Conservation (phyloP, 2,888 invertebrate genomes). For the Chrysolina americana region DNA sequence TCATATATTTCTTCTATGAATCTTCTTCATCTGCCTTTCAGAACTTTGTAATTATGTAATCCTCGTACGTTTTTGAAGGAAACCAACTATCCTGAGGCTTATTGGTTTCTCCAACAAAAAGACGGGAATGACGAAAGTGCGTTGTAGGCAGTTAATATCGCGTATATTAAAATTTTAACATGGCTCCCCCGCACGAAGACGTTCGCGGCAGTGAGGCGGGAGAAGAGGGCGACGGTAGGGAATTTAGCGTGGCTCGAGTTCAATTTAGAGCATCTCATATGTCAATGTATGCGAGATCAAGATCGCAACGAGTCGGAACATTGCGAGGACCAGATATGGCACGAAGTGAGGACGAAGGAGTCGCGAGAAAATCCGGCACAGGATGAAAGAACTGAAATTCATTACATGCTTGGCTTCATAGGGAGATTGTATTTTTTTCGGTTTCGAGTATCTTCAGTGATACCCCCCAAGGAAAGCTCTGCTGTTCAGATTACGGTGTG, state of each 20-base stretch:
- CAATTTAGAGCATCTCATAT: conserved; percentile 63
- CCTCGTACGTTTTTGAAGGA: conserved; percentile 34
- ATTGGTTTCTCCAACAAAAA: conserved; percentile 48
- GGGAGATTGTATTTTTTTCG: conserved; percentile 68
- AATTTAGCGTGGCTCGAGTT: conserved; percentile 54
- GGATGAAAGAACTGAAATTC: conserved; percentile 66
- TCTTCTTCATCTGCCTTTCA: conserved; percentile 29
- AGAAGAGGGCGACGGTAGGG: conserved; percentile 39
- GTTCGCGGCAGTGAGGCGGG: conserved; percentile 30
- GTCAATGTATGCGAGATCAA: conserved; percentile 62
- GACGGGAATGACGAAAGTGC: conserved; percentile 31
- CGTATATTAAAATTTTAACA: conserved; percentile 65
- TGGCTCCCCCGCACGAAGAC: conserved; percentile 43
- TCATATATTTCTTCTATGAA: conserved; percentile 36
- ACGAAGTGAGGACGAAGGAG: conserved; percentile 45
- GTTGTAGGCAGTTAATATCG: conserved; percentile 57
- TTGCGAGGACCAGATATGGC: conserved; percentile 53
- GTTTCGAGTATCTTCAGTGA: conserved; percentile 62
- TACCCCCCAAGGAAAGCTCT: conserved; percentile 58
- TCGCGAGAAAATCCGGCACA: conserved; percentile 56
- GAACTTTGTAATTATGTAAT: conserved; percentile 41
- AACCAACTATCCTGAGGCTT: conserved; percentile 38
- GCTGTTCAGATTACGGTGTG: conserved; percentile 54
- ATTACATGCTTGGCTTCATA: conserved; percentile 69
- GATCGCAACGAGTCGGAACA: conserved; percentile 59